These are phyloP conservation scores for Chascanopsetta lugubris DNA, from an alignment of 2,113 vertebrate species.

Conservation along the genomic window DNA sequence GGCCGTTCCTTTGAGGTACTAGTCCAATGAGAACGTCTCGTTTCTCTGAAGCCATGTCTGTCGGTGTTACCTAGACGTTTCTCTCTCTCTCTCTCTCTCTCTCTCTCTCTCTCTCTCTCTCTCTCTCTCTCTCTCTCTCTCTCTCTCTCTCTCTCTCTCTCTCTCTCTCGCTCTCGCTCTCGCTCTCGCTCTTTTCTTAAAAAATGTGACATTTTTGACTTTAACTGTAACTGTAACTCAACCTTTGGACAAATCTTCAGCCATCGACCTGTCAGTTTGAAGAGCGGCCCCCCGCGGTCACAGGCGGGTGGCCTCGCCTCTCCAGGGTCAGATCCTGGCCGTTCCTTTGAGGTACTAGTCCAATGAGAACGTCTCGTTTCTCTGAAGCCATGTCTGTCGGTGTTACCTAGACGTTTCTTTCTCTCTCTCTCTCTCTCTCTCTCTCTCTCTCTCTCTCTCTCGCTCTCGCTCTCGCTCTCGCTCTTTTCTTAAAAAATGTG, in stretches of 20 bases:
- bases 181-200: no score
- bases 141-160: no score
- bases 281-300: no score
- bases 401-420: constrained; percentile 59
- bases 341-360: constrained; percentile 67
- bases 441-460: constrained; percentile 26
- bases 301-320: constrained; percentile 45
- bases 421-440: neutral
- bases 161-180: no score
- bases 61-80: constrained; percentile 61
- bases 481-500: constrained; percentile 59
- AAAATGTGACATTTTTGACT: constrained; percentile 71
- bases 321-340: constrained; percentile 50
- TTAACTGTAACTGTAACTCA: constrained; percentile 65
- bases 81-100: constrained; percentile 22
- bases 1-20: constrained; percentile 66
- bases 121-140: no score
- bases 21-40: constrained; percentile 54
- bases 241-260: constrained; percentile 64
- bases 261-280: constrained; percentile 69
- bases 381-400: constrained; percentile 72
- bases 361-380: constrained; percentile 58
- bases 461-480: no score
- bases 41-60: constrained; percentile 73
- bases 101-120: no score